Base-by-base conservation (phyloP, 2,888 invertebrate genomes). In the Melanargia galathea region DNA sequence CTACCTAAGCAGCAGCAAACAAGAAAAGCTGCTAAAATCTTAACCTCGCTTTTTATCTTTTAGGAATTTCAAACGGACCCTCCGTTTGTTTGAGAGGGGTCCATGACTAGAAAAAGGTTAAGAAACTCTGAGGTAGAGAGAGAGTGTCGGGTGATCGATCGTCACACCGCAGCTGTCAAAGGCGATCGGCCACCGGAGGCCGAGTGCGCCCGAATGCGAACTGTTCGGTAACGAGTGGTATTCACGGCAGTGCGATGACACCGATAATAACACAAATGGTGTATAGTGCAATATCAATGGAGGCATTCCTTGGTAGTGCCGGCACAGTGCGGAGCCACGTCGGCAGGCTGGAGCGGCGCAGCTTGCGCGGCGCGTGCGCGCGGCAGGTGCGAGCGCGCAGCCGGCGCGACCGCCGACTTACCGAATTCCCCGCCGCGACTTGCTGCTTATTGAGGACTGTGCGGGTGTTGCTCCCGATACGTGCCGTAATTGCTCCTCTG, bases 331-430 rank as follows among this genome's bases (percentile, higher is more conserved):
- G 64, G 33, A 62, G 65, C 68, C 64, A 70, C 69, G 68, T 66
- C 65, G 70, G 70, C 62, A 24, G 67, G 57, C 40, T 57, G 57
- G 52, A 45, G 58, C 56, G 51, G 63, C 67, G 70, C 65, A 69
- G 76, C 74, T 69, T 63, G 69, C 60, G 67, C 68, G 62, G 72
- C 75, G 75, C 74, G 77, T 76, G 76, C 73, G 64, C 63, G 71
- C 72, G 79, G 83, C 87, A 88, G 90, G 89, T 90, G 90, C 82
- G 78, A 75, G 63, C 55, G 80, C 78, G 83, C 90, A 87, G 81
- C 90, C 84, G 88, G 87, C n/a, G n/a, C n/a, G n/a, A n/a, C 86
- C 66, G 67, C 75, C 81, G 78, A 75, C 80, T 79, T 80, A 80
- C 75, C 75, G 73, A 82, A 84, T 82, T 77, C 81, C 75, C 81